Evolutionary conservation across 2,797 vertebrate species (phyloP).

Genomic region (Pipistrellus kuhlii): DNA sequence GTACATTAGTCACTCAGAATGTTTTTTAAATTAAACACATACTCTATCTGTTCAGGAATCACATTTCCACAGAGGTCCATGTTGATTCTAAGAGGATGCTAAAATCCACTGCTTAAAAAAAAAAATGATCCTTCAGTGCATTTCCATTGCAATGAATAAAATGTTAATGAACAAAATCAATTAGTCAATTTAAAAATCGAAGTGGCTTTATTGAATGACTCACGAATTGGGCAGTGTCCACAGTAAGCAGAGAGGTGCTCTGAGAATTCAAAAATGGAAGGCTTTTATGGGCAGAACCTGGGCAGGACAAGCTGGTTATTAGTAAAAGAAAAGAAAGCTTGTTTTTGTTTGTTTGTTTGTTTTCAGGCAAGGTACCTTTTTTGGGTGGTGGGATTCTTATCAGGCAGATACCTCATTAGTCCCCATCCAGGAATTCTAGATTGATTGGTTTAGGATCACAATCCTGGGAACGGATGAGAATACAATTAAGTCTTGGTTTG

Average conservation of each 20-base stretch:
- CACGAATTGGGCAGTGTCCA: background rate
- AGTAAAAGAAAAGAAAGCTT: background rate
- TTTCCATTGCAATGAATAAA: background rate
- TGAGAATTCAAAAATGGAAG: background rate
- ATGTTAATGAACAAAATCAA: background rate
- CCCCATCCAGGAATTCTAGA: background rate
- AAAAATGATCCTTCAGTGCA: background rate
- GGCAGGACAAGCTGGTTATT: background rate
- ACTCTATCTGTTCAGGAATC: background rate
- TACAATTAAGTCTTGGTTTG: background rate
- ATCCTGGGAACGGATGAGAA: background rate
- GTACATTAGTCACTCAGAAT: background rate
- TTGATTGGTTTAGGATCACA: background rate
- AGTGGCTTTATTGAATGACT: background rate
- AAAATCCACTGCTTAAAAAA: slow-evolving; percentile 32
- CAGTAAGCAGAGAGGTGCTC: background rate
- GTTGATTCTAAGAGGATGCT: background rate
- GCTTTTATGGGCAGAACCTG: background rate
- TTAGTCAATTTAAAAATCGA: background rate
- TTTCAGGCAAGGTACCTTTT: background rate
- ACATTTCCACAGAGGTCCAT: background rate
- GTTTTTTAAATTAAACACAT: slow-evolving; percentile 32
- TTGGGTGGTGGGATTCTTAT: background rate
- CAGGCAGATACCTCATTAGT: background rate
- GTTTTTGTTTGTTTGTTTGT: too few species aligned